Evolutionary conservation across 2,888 invertebrate genomes (phyloP).

Genomic region (Cynaeus angustus): DNA sequence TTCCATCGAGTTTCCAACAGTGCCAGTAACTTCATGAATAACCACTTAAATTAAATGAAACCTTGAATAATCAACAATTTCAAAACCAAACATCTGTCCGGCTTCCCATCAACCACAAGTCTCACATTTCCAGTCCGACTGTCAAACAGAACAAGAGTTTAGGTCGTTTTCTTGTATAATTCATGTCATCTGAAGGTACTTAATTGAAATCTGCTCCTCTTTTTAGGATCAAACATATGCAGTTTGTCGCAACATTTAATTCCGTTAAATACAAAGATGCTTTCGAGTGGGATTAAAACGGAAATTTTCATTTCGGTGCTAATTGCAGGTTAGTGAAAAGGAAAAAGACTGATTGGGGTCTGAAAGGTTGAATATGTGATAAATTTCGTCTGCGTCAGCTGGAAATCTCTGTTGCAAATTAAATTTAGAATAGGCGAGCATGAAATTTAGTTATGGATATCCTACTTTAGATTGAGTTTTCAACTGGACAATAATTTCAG

Average conservation of each 20-base stretch:
- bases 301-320: not conserved
- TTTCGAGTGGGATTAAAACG: not conserved
- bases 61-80: conserved; percentile 36
- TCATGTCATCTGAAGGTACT: too few relatives aligned
- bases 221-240: not conserved
- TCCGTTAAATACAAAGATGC: not conserved
- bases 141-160: not conserved
- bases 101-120: conserved; percentile 24
- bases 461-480: conserved; percentile 31
- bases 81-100: conserved; percentile 35
- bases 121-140: conserved; percentile 9
- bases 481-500: conserved; percentile 16
- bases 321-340: not conserved
- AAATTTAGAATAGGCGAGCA: conserved; percentile 19
- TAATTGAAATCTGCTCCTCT: too few relatives aligned
- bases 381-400: conserved; percentile 32
- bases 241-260: not conserved
- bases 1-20: not conserved
- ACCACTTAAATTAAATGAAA: conserved; percentile 28
- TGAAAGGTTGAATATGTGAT: conserved; percentile 5
- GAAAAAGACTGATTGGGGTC: conserved; percentile 13
- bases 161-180: conserved; percentile 25
- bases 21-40: conserved; percentile 33
- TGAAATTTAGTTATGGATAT: conserved; percentile 23
- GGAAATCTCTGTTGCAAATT: conserved; percentile 25